Evolutionary conservation across 2,113 vertebrate species (phyloP).

Genomic region (Ornithorhynchus anatinus): DNA sequence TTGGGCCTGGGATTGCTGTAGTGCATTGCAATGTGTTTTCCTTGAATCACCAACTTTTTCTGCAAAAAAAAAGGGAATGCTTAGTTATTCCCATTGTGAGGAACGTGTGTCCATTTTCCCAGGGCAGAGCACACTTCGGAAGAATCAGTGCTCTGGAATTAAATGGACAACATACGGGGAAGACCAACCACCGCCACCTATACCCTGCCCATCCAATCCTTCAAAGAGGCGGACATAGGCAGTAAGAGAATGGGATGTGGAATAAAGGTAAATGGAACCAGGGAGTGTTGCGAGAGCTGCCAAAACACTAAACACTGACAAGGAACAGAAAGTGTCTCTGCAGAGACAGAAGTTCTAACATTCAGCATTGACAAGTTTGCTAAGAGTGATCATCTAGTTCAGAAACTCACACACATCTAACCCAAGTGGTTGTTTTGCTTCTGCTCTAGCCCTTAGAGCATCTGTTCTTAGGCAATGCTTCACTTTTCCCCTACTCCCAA

Average conservation of each 20-base stretch:
- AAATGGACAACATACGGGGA: conserved; percentile 85
- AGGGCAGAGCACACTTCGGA: conserved; percentile 95
- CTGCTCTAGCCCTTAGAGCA: conserved; percentile 55
- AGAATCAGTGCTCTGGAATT: conserved; percentile 87
- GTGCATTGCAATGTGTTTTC: conserved; percentile 96
- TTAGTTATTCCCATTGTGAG: conserved; percentile 78
- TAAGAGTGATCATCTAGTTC: conserved; percentile 61
- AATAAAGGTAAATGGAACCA: conserved; percentile 78
- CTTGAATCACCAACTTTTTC: conserved; percentile 95
- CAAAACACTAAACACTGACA: conserved; percentile 77
- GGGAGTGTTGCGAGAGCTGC: conserved; percentile 80
- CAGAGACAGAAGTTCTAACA: conserved; percentile 73
- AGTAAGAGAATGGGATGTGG: conserved; percentile 81
- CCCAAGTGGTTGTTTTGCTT: conserved; percentile 63
- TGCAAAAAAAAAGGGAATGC: conserved; percentile 83
- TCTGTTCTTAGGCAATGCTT: conserved; percentile 66
- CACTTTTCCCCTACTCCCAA: conserved; percentile 63
- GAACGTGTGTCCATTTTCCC: conserved; percentile 73
- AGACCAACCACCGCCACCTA: conserved; percentile 85
- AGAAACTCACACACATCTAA: conserved; percentile 51
- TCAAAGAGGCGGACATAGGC: conserved; percentile 77
- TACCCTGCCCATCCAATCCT: conserved; percentile 84
- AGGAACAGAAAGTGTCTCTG: conserved; percentile 79
- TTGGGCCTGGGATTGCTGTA: conserved; percentile 98
- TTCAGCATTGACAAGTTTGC: conserved; percentile 70